Base-by-base conservation (phyloP, 2,888 invertebrate genomes). In the Agriopis leucophaearia region DNA sequence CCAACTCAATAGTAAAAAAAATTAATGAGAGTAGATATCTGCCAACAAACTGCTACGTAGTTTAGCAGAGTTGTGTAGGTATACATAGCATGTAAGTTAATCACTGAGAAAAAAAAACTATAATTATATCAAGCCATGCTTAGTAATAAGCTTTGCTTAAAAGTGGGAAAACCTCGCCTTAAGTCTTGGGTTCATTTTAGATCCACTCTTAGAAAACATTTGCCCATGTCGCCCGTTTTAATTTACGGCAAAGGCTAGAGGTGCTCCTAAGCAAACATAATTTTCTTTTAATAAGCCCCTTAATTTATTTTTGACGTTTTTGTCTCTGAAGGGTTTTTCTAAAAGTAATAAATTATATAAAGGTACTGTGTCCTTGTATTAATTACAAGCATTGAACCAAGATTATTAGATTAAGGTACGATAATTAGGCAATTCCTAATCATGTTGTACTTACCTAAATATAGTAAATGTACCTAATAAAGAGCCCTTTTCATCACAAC, bases 211-310 rank as follows among this genome's bases (percentile, higher is more conserved):
- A 44, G 68, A 70, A 72, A 75, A 72, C 68, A 72, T 73, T 73
- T 72, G 66, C 70, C 62, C 58, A 61, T 58, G 70, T 64, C 66
- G 35, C 60, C 55, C 63, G 60, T 66, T 66, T 66, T 66, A 70
- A 69, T 69, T 69, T 63, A 59, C 62, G 18, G 54, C 65, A 69
- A 64, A 64, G 74, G 66, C 60, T 70, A 64, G 67, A 67, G 64
- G 63, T 64, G 57, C 61, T 64, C 74, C 74, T 69, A 65, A 73
- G 70, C 52, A 74, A 75, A 74, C 70, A 62, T 74, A 71, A 74
- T 75, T 75, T 73, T 69, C 74, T 72, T 75, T 72, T 65, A 71
- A 70, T 69, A 72, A 70, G 57, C 54, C 52, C 68, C 63, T 55
- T 70, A 72, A 62, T 74, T 70, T 62, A 66, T 68, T 68, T 67